phyloP scores from a whole-genome alignment of 1,140 invertebrate species.

The Campodea augens region DNA sequence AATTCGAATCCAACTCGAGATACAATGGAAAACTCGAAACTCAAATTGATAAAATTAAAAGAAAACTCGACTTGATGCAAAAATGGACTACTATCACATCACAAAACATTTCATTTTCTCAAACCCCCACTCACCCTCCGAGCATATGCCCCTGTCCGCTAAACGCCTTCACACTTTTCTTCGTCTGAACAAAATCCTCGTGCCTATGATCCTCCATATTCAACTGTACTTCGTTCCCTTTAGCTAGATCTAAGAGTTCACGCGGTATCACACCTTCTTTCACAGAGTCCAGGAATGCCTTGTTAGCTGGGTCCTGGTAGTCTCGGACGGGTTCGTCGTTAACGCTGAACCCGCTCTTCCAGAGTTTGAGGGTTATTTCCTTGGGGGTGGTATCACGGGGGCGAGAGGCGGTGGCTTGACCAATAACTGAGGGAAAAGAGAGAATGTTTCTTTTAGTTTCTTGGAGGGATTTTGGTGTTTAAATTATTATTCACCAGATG shows the following conservation, averaged over 20 bases:
- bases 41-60: no score
- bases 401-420: constrained; percentile 19
- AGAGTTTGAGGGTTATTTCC: constrained; percentile 65
- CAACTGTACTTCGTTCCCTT: constrained; percentile 59
- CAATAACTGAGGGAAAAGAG: constrained; percentile 24
- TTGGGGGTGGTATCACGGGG: constrained; percentile 24
- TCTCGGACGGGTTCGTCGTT: constrained; percentile 67
- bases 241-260: constrained; percentile 13
- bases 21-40: no score
- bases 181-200: constrained; percentile 47
- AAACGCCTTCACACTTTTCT: constrained; percentile 47
- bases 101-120: no score
- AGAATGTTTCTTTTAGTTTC: constrained; percentile 1
- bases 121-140: constrained; percentile 61
- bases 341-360: constrained; percentile 88
- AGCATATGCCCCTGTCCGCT: constrained; percentile 72
- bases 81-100: no score
- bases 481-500: no score
- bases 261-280: constrained; percentile 42
- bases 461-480: not conserved
- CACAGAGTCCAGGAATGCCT: constrained; percentile 69
- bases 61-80: no score
- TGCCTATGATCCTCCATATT: constrained; percentile 82
- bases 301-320: constrained; percentile 69
- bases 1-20: no score